A percentile compares a stretch with the other conserved stretches of the same genome.
Evolutionary conservation across 2,113 vertebrate genomes (phyloP).

Genomic region (Sander vitreus): DNA sequence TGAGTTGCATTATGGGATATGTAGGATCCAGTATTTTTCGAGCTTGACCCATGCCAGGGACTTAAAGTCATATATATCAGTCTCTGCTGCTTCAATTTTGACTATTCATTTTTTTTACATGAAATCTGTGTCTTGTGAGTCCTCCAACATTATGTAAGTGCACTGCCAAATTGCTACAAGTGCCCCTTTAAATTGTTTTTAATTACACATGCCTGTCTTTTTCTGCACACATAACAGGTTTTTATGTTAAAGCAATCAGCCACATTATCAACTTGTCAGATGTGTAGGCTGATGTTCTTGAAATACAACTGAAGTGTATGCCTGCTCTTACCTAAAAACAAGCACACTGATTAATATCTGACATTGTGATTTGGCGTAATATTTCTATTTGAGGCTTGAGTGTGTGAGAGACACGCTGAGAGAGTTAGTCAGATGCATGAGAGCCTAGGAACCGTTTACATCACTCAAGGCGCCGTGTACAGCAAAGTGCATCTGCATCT

Average conservation of each 20-base stretch:
- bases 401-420: slow-evolving; percentile 30
- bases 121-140: background rate
- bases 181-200: slow-evolving; percentile 3
- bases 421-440: slow-evolving; percentile 23
- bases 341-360: slow-evolving; percentile 62
- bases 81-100: background rate
- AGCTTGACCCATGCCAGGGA: background rate
- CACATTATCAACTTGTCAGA: slow-evolving; percentile 46
- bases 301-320: slow-evolving; percentile 23
- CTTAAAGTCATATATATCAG: background rate
- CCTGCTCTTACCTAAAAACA: slow-evolving; percentile 45
- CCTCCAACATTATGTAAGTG: background rate
- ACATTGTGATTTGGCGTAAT: slow-evolving; percentile 59
- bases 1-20: background rate
- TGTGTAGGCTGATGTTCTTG: slow-evolving; percentile 30
- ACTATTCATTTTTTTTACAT: background rate
- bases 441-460: slow-evolving; percentile 45
- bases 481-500: slow-evolving; percentile 56
- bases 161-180: background rate
- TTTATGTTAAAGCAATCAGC: slow-evolving; percentile 43
- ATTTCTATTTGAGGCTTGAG: slow-evolving; percentile 47
- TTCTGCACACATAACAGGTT: background rate
- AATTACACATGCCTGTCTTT: background rate
- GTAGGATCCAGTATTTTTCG: background rate
- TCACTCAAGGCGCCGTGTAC: slow-evolving; percentile 31